Conservation (phyloP, 2,888 invertebrate genomes). For the Esperia sulphurella region DNA sequence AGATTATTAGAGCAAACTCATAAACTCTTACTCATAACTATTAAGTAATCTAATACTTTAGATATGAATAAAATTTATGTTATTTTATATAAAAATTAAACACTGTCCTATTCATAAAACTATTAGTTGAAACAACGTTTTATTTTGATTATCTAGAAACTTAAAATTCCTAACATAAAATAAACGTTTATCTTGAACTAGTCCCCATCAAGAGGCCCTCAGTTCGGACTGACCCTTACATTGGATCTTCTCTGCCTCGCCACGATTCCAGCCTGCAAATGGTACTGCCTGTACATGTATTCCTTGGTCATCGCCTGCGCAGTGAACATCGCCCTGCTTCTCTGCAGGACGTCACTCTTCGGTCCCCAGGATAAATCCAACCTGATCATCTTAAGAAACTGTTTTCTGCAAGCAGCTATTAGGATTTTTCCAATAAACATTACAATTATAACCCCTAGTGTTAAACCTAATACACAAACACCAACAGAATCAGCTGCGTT, state of each 20-base stretch:
- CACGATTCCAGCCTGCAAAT: slow-evolving; percentile 59
- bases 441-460: slow-evolving; percentile 12
- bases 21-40: too few species aligned
- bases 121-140: too few species aligned
- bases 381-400: slow-evolving; percentile 24
- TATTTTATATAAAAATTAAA: too few species aligned
- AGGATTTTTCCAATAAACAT: slow-evolving; percentile 24
- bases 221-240: slow-evolving; percentile 16
- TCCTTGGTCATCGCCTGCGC: slow-evolving; percentile 75
- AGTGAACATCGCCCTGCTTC: slow-evolving; percentile 69
- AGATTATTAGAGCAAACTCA: too few species aligned
- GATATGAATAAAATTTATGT: too few species aligned
- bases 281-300: slow-evolving; percentile 70
- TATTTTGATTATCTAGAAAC: too few species aligned
- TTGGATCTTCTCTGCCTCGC: slow-evolving; percentile 50
- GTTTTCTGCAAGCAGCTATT: slow-evolving; percentile 30
- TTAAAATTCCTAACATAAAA: too few species aligned
- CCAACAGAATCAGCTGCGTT: slow-evolving; percentile 16
- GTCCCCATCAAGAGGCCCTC: too few species aligned
- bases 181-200: too few species aligned
- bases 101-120: too few species aligned
- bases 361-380: slow-evolving; percentile 61
- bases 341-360: slow-evolving; percentile 41
- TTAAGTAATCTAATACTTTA: too few species aligned
- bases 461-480: slow-evolving; percentile 16